These are phyloP conservation scores for Ornithoptera alexandrae DNA, from an alignment of 2,888 invertebrate species.

Conservation along the genomic window DNA sequence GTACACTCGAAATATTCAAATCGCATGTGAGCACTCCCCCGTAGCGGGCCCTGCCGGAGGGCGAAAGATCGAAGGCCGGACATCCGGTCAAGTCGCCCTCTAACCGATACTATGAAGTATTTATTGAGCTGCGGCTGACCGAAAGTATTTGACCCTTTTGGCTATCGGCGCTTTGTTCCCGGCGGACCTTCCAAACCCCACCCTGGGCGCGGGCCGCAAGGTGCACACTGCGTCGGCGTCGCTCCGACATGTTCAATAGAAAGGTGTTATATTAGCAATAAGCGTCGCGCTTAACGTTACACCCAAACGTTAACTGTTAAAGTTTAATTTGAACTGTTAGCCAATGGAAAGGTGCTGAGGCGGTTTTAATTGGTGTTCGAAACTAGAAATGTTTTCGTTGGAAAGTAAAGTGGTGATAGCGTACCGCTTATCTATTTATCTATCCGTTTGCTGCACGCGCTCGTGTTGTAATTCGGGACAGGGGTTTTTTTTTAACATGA, in stretches of 20 bases:
- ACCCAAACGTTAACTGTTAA: constrained; percentile 27
- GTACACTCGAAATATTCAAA: constrained; percentile 41
- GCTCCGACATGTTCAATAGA: constrained; percentile 15
- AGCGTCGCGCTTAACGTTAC: constrained; percentile 19
- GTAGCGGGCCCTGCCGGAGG: constrained; percentile 49
- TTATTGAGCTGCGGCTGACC: constrained; percentile 78
- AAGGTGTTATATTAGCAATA: constrained; percentile 30
- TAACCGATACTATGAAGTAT: constrained; percentile 78
- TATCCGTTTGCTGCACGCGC: too few relatives aligned
- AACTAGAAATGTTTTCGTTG: constrained; percentile 54
- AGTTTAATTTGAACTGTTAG: constrained; percentile 36
- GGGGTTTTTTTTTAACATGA: too few relatives aligned
- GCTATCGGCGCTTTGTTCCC: constrained; percentile 42
- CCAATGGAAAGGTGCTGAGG: constrained; percentile 56
- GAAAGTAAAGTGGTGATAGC: constrained; percentile 41
- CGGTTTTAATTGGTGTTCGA: constrained; percentile 65
- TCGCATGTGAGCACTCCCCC: constrained; percentile 46
- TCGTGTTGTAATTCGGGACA: too few relatives aligned
- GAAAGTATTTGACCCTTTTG: constrained; percentile 74
- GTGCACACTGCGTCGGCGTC: not conserved
- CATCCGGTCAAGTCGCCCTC: constrained; percentile 72
- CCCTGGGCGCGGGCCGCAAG: constrained; percentile 32
- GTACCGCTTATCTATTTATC: not conserved
- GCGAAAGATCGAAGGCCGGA: constrained; percentile 73
- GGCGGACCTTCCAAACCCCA: constrained; percentile 35